phyloP scores from a whole-genome alignment of 1,140 invertebrate species.

The Druon quercuslanigerum region DNA sequence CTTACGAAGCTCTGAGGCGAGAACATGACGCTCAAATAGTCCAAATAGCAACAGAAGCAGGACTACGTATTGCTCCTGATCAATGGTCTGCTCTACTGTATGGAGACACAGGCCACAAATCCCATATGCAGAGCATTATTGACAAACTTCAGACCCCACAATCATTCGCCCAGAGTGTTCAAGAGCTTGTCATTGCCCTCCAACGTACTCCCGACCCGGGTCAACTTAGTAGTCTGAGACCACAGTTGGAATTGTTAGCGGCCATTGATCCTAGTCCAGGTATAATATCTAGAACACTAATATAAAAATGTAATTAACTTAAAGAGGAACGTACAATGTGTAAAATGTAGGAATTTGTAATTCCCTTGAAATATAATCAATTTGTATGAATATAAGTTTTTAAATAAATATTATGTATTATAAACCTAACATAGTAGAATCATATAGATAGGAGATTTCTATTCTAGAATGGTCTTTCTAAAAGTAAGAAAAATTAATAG shows the following conservation, averaged over 20 bases:
- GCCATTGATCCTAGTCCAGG: constrained; percentile 89
- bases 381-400: no score
- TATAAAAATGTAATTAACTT: background rate
- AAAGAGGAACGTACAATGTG: no score
- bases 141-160: constrained; percentile 94
- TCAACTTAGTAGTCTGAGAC: constrained; percentile 85
- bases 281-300: constrained; percentile 62
- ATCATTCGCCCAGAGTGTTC: constrained; percentile 92
- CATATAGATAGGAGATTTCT: no score
- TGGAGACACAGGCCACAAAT: constrained; percentile 96
- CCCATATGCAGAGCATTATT: constrained; percentile 99
- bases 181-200: constrained; percentile 93
- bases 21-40: constrained; percentile 99
- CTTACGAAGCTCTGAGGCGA: constrained; percentile 92
- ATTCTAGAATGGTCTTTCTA: no score
- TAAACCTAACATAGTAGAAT: no score
- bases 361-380: no score
- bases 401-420: no score
- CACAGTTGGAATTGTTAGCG: constrained; percentile 90
- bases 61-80: constrained; percentile 96
- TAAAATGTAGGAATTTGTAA: no score
- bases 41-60: constrained; percentile 98
- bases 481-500: no score
- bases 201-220: constrained; percentile 94
- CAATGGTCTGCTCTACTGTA: constrained; percentile 98